Percentiles rank a stretch among this genome's conserved stretches.
Evolutionary conservation across 1,140 invertebrate genomes (phyloP).

Genomic region (Hyles euphorbiae): DNA sequence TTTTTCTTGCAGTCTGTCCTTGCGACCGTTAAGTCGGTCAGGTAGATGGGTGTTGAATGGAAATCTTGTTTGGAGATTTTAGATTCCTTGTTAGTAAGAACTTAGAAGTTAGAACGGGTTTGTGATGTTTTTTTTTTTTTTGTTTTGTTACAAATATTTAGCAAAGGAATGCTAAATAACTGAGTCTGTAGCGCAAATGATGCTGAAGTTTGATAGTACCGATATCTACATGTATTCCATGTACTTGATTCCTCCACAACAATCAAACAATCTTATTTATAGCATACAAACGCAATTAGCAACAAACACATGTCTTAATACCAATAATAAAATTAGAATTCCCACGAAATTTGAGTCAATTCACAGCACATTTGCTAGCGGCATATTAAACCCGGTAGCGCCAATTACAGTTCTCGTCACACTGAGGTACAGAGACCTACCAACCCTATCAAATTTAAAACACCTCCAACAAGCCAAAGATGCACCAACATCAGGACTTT

Average conservation of each 20-base stretch:
- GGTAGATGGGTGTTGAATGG: constrained; percentile 20
- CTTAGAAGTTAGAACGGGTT: neutral
- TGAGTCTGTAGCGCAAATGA: too few species aligned
- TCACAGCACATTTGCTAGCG: constrained; percentile 58
- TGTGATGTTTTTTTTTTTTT: too few species aligned
- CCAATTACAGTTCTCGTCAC: constrained; percentile 43
- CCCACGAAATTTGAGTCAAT: constrained; percentile 32
- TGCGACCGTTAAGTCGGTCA: constrained; percentile 38
- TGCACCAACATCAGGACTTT: constrained; percentile 2
- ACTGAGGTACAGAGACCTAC: neutral
- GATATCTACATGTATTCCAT: too few species aligned
- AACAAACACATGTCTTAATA: neutral
- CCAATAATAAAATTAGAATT: neutral
- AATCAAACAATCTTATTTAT: too few species aligned
- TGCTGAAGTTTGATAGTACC: too few species aligned
- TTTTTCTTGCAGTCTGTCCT: constrained; percentile 38
- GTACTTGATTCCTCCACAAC: too few species aligned
- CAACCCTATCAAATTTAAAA: constrained; percentile 20
- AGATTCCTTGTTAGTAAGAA: neutral
- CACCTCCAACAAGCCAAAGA: neutral
- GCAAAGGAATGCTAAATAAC: too few species aligned
- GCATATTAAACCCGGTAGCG: constrained; percentile 53
- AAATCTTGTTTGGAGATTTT: constrained; percentile 11
- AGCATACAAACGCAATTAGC: neutral
- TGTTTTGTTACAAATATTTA: too few species aligned